Evolutionary conservation across 2,797 vertebrate genomes (phyloP).

Genomic region (Urocyon cinereoargenteus): DNA sequence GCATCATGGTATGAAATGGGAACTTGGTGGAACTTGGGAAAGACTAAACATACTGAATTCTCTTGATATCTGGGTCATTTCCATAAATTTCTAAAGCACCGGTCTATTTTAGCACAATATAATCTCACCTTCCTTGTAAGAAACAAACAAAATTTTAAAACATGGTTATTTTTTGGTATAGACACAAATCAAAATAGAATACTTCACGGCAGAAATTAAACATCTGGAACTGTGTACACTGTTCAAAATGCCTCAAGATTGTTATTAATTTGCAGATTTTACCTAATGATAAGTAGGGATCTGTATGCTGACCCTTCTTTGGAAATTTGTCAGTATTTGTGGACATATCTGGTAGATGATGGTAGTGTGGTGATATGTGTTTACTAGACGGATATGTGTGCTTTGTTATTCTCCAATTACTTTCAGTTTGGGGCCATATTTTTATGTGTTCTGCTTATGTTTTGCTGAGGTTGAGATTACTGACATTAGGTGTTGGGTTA

Average conservation of each 20-base stretch:
- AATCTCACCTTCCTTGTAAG: neutral
- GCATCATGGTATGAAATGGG: neutral
- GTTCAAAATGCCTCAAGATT: neutral
- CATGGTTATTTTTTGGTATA: constrained; percentile 9
- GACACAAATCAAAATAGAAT: neutral
- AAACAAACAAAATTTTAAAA: constrained; percentile 39
- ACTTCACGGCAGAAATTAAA: constrained; percentile 30
- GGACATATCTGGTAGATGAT: neutral
- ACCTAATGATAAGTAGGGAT: neutral
- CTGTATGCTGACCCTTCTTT: neutral
- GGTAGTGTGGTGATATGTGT: neutral
- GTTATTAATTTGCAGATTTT: neutral
- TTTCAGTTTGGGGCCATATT: neutral
- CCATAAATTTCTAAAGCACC: neutral
- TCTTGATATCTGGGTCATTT: constrained; percentile 13
- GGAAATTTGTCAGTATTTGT: neutral
- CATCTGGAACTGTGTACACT: neutral
- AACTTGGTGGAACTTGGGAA: constrained; percentile 10
- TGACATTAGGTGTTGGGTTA: neutral
- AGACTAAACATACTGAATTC: neutral
- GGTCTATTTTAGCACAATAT: neutral
- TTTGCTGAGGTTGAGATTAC: constrained; percentile 46
- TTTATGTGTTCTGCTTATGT: constrained; percentile 25
- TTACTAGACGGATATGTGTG: neutral
- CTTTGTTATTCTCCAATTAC: neutral